Evolutionary conservation across 1,140 invertebrate species (phyloP).

Genomic region (Drosophila kikkawai): DNA sequence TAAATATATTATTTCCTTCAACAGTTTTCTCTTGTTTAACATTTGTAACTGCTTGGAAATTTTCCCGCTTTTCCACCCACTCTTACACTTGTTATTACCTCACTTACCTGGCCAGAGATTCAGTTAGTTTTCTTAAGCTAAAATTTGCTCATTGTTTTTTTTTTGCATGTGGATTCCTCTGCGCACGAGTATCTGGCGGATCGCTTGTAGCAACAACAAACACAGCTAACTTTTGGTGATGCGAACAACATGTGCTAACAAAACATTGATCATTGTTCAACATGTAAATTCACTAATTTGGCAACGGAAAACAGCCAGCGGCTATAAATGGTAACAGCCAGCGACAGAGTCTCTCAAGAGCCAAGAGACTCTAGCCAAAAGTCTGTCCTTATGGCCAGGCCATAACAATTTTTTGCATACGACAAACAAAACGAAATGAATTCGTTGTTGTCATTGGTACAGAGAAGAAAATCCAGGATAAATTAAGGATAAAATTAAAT

Average conservation of each 20-base stretch:
- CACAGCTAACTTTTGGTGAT: slow-evolving; percentile 47
- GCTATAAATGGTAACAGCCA: slow-evolving; percentile 80
- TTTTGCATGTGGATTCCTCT: slow-evolving; percentile 49
- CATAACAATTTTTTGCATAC: slow-evolving; percentile 83
- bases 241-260: slow-evolving; percentile 83
- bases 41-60: neutral
- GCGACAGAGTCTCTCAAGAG: slow-evolving; percentile 42
- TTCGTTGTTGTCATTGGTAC: slow-evolving; percentile 56
- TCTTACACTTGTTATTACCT: slow-evolving; percentile 49
- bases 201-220: slow-evolving; percentile 28
- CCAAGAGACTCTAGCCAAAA: slow-evolving; percentile 37
- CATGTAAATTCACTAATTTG: slow-evolving; percentile 84
- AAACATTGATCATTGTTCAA: slow-evolving; percentile 84
- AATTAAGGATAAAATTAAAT: neutral
- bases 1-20: neutral
- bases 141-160: slow-evolving; percentile 69
- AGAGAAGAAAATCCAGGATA: slow-evolving; percentile 4
- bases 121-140: slow-evolving; percentile 8
- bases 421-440: slow-evolving; percentile 70
- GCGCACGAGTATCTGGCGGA: slow-evolving; percentile 40
- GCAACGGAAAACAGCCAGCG: slow-evolving; percentile 70
- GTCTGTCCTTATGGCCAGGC: slow-evolving; percentile 52
- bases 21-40: neutral
- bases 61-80: slow-evolving; percentile 20
- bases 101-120: slow-evolving; percentile 33